Evolutionary conservation across 2,888 invertebrate species (phyloP), one percentile per base, ranked within the genome.

Genomic region (Lasioglossum marginatum): DNA sequence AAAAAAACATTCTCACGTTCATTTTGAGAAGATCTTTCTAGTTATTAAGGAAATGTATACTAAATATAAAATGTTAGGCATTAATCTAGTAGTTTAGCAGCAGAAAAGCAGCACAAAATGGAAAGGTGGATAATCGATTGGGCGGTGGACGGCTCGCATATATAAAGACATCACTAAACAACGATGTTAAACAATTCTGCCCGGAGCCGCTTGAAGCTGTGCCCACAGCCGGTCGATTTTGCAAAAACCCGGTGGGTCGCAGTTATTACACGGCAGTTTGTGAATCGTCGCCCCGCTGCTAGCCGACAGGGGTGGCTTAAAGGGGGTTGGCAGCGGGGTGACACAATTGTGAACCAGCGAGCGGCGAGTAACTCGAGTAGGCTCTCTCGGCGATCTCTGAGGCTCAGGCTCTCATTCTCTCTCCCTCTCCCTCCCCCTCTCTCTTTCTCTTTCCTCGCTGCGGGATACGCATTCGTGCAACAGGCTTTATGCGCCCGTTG

Each of bases 401-500:
- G 27, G 14, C 83, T 81, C 66, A 19, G 78, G 43, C 63, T 77
- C 86, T 68, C 68, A 4, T 37, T 68, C 37, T 68, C 19, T 19
- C 68, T 31, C 34, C 3, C 34, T 37, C 34, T 66, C 34, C 23
- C 66, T 19, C 6, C 81, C n/a, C 8, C 23, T 40, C 0, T 23
- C 68, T 34, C 68, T 37, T 23, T 37, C 37, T 37, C 23, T 23
- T 34, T 34, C 19, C 88, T 88, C 89, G 89, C 91, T 89, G 91
- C 91, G 91, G 91, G 91, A 89, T 91, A 93, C 92, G 91, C 91
- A 92, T 92, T 93, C 92, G 93, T 92, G 94, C 94, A 94, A 94
- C 93, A 93, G 93, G 93, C 94, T 93, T 92, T 92, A 89, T 93
- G 85, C 88, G 89, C 88, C 89, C 91, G 89, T 87, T 91, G 89